Evolutionary conservation across 2,113 vertebrate species (phyloP).

Genomic region (Caranx melampygus): DNA sequence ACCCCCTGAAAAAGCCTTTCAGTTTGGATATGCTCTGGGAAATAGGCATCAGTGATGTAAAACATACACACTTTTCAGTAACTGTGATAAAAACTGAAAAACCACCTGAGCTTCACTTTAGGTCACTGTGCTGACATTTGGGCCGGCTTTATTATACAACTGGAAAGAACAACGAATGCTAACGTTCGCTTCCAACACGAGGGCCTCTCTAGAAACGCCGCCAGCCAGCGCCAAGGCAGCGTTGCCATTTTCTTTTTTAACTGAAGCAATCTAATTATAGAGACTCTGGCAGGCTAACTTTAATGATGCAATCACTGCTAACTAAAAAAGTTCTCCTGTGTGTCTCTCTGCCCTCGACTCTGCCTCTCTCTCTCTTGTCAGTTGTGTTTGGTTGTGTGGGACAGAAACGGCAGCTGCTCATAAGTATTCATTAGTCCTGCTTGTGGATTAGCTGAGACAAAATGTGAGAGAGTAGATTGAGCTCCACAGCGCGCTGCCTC

Average conservation of each 20-base stretch:
- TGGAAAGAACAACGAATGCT: slow-evolving; percentile 40
- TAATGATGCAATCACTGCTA: slow-evolving; percentile 71
- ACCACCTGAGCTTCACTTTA: slow-evolving; percentile 20
- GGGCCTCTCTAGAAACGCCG: slow-evolving; percentile 38
- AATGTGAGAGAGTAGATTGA: slow-evolving; percentile 47
- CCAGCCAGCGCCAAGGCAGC: slow-evolving; percentile 46
- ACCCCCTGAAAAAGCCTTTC: slow-evolving; percentile 10
- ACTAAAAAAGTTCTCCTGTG: slow-evolving; percentile 31
- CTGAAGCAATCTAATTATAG: slow-evolving; percentile 72
- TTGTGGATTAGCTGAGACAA: slow-evolving; percentile 65
- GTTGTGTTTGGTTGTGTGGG: slow-evolving; percentile 31
- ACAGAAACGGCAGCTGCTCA: slow-evolving; percentile 75
- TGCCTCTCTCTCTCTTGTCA: slow-evolving; percentile 30
- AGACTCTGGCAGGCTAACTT: slow-evolving; percentile 57
- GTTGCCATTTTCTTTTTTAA: slow-evolving; percentile 49
- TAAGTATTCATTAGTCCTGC: slow-evolving; percentile 72
- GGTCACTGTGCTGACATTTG: slow-evolving; percentile 19
- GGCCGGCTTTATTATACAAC: slow-evolving; percentile 24
- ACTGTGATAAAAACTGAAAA: slow-evolving; percentile 43
- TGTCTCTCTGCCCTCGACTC: slow-evolving; percentile 20
- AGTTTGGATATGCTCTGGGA: slow-evolving; percentile 29
- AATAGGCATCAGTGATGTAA: slow-evolving; percentile 36
- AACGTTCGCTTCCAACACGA: slow-evolving; percentile 24
- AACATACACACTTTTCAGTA: slow-evolving; percentile 13
- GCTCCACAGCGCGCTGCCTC: slow-evolving; percentile 51